Conservation (phyloP, 2,888 invertebrate genomes). For the Carcina quercana region DNA sequence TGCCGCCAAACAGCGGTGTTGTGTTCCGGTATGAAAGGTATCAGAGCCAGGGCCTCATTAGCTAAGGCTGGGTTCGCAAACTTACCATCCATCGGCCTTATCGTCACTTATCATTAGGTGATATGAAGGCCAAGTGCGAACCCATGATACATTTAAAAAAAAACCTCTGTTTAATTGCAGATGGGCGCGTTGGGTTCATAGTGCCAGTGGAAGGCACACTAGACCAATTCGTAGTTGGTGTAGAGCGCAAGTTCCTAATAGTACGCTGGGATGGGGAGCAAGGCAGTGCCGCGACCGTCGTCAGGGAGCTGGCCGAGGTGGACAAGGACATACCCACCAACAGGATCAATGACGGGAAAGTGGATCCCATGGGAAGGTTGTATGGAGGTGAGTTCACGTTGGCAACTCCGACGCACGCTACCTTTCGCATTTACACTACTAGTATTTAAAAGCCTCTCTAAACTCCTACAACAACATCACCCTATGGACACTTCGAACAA, state of each 20-base stretch:
- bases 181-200: constrained; percentile 68
- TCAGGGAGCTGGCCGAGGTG: constrained; percentile 70
- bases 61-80: too few relatives aligned
- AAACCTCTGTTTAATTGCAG: constrained; percentile 23
- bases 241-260: constrained; percentile 74
- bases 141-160: not conserved
- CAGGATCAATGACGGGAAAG: constrained; percentile 86
- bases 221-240: constrained; percentile 78
- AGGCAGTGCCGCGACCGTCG: constrained; percentile 52
- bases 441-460: too few relatives aligned
- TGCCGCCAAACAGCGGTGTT: too few relatives aligned
- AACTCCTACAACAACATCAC: too few relatives aligned
- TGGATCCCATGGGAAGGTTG: constrained; percentile 82
- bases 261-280: constrained; percentile 80
- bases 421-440: too few relatives aligned
- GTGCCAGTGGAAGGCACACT: constrained; percentile 76
- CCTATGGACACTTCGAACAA: too few relatives aligned
- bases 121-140: too few relatives aligned
- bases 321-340: constrained; percentile 72
- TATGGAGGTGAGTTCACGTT: constrained; percentile 79
- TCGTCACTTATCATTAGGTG: too few relatives aligned
- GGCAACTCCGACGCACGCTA: too few relatives aligned
- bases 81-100: too few relatives aligned
- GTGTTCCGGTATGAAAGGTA: too few relatives aligned
- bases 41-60: too few relatives aligned